Conservation (phyloP, 2,888 invertebrate genomes). For the Athalia cordata region DNA sequence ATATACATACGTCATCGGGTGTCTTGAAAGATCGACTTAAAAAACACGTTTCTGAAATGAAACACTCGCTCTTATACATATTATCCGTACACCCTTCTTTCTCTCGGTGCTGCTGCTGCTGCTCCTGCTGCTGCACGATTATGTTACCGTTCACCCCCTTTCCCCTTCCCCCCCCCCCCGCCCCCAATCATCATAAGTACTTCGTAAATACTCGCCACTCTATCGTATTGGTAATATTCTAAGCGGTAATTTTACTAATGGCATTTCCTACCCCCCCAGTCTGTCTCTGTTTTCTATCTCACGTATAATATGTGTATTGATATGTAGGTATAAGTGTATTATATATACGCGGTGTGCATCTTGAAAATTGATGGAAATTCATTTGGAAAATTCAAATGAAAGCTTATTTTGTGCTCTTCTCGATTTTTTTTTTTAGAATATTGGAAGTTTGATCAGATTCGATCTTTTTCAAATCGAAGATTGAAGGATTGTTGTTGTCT, state of each 20-base stretch:
- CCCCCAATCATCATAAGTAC: background rate
- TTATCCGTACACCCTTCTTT: too few relatives aligned
- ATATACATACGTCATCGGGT: slow-evolving; percentile 16
- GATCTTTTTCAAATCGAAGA: too few relatives aligned
- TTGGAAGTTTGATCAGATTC: too few relatives aligned
- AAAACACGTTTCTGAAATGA: slow-evolving; percentile 41
- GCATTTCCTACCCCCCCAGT: slow-evolving; percentile 50
- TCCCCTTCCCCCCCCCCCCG: background rate
- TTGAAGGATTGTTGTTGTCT: too few relatives aligned
- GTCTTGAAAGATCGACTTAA: slow-evolving; percentile 44
- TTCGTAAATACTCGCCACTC: slow-evolving; percentile 56
- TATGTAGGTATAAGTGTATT: background rate
- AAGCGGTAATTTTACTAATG: slow-evolving; percentile 70
- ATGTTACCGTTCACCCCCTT: background rate
- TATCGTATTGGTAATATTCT: slow-evolving; percentile 67
- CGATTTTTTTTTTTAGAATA: too few relatives aligned
- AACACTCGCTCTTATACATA: background rate
- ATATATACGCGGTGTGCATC: slow-evolving; percentile 11
- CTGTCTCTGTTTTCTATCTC: slow-evolving; percentile 58
- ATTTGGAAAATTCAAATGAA: too few relatives aligned
- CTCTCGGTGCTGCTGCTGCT: background rate
- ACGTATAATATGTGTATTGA: slow-evolving; percentile 44
- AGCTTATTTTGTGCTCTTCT: too few relatives aligned
- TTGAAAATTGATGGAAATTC: background rate
- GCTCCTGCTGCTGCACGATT: background rate